Base-by-base conservation (phyloP, 1,140 invertebrate species). In the Sycobia sp. region DNA sequence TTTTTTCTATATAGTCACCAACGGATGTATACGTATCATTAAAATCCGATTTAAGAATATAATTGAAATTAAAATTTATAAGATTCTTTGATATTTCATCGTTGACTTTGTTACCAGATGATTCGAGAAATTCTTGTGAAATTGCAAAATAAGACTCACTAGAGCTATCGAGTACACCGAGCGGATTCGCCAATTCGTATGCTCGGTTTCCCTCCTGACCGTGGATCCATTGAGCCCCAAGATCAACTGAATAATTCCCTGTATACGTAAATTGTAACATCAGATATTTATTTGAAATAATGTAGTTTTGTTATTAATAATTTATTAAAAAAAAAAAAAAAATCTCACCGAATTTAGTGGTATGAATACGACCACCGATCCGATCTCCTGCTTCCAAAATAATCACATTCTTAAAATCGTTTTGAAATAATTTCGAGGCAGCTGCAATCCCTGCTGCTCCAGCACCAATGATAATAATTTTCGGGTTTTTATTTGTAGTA, bases 201-300 rank as follows among this genome's bases (percentile, higher is more conserved):
- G 91, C 86, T 11, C 84, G 71, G 78, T 94, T 92, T 20, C 80
- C 84, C 61, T 86, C 80, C 73, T 93, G 86, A 10, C 93, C 93
- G 68, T 95, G 92, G 68, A 94, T 84, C 90, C 90, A 93, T 70
- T 94, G 90, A 20, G 90, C 93, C 1, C 94, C 93, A 8, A 95
- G 63, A 75, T 96, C 94, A 4, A 94, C 79, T 22, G 84, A 77
- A 59, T 83, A 83, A 3, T 86, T 84, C 1, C 73, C 82, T 78
- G 29, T 32, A 32, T 11, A 11, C 4, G 4, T 32, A 11, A n/a
- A n/a, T n/a, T n/a, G n/a, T n/a, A n/a, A n/a, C n/a, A n/a, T n/a
- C n/a, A n/a, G n/a, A n/a, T n/a, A n/a, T n/a, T n/a, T n/a, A n/a
- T n/a, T n/a, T n/a, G n/a, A n/a, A n/a, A n/a, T n/a, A n/a, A n/a